phyloP scores from a whole-genome alignment of 2,888 invertebrate species.

The Strigamia transsilvanica region DNA sequence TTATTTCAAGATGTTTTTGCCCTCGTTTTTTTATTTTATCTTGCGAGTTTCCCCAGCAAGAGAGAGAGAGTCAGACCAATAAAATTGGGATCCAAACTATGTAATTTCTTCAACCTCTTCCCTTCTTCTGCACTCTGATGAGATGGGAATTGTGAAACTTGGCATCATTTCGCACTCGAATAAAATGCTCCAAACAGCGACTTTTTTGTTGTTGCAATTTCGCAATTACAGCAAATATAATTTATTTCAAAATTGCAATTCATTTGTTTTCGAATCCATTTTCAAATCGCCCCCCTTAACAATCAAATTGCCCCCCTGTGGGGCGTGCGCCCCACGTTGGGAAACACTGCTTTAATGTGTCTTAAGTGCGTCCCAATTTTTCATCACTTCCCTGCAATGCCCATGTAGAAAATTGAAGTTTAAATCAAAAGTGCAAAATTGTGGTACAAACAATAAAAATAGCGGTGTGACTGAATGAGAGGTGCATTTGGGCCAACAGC shows the following conservation, averaged over 20 bases:
- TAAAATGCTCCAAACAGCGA: conserved; percentile 13
- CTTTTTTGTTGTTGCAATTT: not conserved
- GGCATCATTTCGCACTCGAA: conserved; percentile 16
- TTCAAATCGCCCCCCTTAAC: too few relatives aligned
- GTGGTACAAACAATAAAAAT: too few relatives aligned
- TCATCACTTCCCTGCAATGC: too few relatives aligned
- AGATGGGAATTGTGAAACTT: conserved; percentile 19
- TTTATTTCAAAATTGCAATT: not conserved
- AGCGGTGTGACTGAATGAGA: too few relatives aligned
- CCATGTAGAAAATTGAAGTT: too few relatives aligned
- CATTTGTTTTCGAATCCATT: too few relatives aligned
- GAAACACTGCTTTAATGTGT: too few relatives aligned
- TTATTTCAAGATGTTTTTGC: not conserved
- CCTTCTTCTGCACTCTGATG: not conserved
- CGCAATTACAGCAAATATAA: not conserved
- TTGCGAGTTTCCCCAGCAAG: not conserved
- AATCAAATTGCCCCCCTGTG: too few relatives aligned
- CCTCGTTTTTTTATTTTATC: not conserved
- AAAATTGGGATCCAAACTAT: not conserved
- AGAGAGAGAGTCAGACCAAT: not conserved
- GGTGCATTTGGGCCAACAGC: too few relatives aligned
- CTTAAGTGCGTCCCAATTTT: too few relatives aligned
- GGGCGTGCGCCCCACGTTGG: too few relatives aligned
- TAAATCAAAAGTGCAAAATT: too few relatives aligned
- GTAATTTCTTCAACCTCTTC: not conserved